Base-by-base conservation (phyloP, 1,140 invertebrate species). In the Phymastichus coffea region DNA sequence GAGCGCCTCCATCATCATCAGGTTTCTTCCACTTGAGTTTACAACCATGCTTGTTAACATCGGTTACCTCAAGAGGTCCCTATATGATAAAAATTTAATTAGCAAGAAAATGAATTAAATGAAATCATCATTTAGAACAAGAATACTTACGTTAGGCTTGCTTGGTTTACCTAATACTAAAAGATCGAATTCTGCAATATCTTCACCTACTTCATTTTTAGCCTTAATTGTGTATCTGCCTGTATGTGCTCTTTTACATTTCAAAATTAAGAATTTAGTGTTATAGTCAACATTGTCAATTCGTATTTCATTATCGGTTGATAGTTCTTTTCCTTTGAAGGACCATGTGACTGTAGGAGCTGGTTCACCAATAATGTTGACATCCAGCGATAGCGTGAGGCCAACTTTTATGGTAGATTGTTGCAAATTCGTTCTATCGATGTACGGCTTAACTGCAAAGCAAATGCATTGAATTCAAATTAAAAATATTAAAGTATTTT, bases 311-410 rank as follows among this genome's bases (percentile, higher is more conserved):
- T 91, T 89, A 57, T 84, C 81, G 2, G 83, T 82, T 41, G 84
- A 83, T 14, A 86, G 72, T 69, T 91, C 88, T 66, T 88, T 84
- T 30, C 88, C 93, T 70, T 94, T 89, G 66, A 92, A 90, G 30
- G 83, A 84, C 97, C 97, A 99, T 8, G 88, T 91, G 12, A 96
- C 89, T 2, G 81, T 91, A 71, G 97, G 96, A 63, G 94, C 89
- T 23, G 97, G 97, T 80, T 97, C 94, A 64, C 95, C 97, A 70
- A 87, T 91, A 41, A 97, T 89, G 65, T 97, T 95, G 2, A 99
- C 85, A 71, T 97, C 92, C 47, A 99, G 84, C 12, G 88, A 88
- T 25, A 98, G 86, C 22, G 93, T 92, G 37, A 98, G 86, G 23
- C 96, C 96, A 55, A 92, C 89, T 79, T 98, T 98, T 1, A 97